Evolutionary conservation across 2,113 vertebrate species (phyloP).

Genomic region (Gavia stellata): DNA sequence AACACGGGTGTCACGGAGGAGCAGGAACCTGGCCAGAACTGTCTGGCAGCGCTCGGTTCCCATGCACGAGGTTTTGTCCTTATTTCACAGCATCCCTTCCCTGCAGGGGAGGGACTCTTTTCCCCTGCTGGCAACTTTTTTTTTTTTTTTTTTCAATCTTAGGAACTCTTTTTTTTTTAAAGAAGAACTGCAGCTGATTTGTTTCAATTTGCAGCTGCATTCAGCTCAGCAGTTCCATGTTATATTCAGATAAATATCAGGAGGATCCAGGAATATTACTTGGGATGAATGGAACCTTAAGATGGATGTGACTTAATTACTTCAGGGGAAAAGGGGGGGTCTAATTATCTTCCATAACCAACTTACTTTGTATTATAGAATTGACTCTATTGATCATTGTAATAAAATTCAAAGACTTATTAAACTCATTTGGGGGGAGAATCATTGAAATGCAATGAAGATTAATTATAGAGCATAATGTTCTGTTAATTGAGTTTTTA

Average conservation of each 20-base stretch:
- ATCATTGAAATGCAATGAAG: constrained; percentile 74
- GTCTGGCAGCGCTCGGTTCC: background rate
- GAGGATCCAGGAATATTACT: constrained; percentile 22
- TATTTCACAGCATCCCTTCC: background rate
- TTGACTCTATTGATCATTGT: constrained; percentile 74
- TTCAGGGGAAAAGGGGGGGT: constrained; percentile 44
- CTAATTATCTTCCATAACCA: constrained; percentile 62
- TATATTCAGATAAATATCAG: constrained; percentile 6
- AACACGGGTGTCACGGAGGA: background rate
- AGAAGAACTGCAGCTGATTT: background rate
- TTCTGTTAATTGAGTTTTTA: constrained; percentile 81
- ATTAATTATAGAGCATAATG: constrained; percentile 78
- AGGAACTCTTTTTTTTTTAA: background rate
- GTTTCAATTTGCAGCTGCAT: background rate
- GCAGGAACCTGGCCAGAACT: background rate
- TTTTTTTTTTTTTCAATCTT: background rate
- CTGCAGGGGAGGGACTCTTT: background rate
- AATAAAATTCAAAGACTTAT: constrained; percentile 69
- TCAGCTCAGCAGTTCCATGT: background rate
- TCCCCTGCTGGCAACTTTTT: background rate
- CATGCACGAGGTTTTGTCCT: background rate
- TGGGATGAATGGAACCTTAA: constrained; percentile 52
- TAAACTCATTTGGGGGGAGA: constrained; percentile 61
- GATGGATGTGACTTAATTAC: constrained; percentile 70
- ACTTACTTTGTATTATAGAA: constrained; percentile 66